Evolutionary conservation across 2,797 vertebrate genomes (phyloP).

Genomic region (Tokudaia tokunoshimensis): DNA sequence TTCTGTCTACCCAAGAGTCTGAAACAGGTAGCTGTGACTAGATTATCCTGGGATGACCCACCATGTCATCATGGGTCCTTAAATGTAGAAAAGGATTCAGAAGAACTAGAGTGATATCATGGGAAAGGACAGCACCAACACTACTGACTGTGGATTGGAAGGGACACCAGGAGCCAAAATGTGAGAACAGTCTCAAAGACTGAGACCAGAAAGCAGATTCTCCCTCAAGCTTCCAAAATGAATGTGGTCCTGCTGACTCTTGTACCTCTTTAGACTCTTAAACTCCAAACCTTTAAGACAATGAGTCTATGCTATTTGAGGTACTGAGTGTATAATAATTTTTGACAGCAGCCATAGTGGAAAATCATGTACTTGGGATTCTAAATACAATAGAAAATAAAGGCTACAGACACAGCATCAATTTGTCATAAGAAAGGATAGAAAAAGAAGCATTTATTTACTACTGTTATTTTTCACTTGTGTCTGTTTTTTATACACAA

Average conservation of each 20-base stretch:
- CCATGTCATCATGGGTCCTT: not conserved
- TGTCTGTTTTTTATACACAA: not conserved
- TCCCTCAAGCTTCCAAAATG: not conserved
- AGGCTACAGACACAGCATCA: not conserved
- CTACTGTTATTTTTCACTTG: not conserved
- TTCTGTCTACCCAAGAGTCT: not conserved
- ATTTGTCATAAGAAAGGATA: not conserved
- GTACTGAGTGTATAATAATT: not conserved
- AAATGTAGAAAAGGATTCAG: not conserved
- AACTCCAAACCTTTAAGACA: not conserved
- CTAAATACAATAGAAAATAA: not conserved
- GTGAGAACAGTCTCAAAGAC: not conserved
- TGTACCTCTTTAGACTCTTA: not conserved
- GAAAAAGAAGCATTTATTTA: not conserved
- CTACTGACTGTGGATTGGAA: not conserved
- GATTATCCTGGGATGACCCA: not conserved
- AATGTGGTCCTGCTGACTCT: not conserved
- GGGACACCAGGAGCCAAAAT: not conserved
- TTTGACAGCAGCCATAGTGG: not conserved
- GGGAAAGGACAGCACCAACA: not conserved
- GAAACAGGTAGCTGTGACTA: not conserved
- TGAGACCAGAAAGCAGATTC: not conserved
- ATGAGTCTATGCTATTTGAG: not conserved
- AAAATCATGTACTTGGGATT: not conserved
- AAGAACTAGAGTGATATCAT: rapidly evolving